These are phyloP conservation scores for Apostichopus japonicus DNA, from an alignment of 35 echinoderm and acorn worm species.

Conservation along the genomic window DNA sequence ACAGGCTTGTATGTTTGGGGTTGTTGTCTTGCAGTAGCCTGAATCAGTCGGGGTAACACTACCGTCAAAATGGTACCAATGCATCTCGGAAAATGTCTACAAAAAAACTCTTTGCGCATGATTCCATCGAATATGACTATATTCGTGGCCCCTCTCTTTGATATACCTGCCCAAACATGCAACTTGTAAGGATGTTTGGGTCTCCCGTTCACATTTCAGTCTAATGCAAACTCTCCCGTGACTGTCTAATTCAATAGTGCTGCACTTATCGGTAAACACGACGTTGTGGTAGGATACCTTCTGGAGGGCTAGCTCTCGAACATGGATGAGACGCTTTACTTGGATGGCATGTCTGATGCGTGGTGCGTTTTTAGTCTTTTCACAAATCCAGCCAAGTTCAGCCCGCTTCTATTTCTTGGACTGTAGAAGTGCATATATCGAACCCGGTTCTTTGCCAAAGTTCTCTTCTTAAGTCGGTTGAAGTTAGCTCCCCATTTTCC, in stretches of 20 bases:
- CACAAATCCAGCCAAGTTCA: background rate
- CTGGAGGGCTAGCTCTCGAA: too few species aligned
- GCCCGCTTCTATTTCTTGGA: too few species aligned
- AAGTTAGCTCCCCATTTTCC: too few species aligned
- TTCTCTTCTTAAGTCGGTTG: too few species aligned
- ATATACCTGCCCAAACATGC: conserved; percentile 56
- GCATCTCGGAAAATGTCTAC: background rate
- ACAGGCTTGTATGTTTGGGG: conserved; percentile 57
- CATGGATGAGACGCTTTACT: background rate
- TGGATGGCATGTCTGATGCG: conserved; percentile 3
- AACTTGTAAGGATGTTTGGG: conserved; percentile 58
- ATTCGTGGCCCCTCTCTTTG: conserved; percentile 27
- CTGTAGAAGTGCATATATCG: too few species aligned
- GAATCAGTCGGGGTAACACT: too few species aligned
- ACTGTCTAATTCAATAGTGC: too few species aligned
- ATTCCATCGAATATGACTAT: conserved; percentile 60
- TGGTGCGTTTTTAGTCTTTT: too few species aligned
- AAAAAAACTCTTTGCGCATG: conserved; percentile 50
- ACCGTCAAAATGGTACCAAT: background rate
- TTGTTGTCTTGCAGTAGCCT: conserved; percentile 55
- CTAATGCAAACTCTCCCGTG: too few species aligned
- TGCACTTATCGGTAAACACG: too few species aligned
- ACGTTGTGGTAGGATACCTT: too few species aligned
- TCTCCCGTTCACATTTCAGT: background rate
- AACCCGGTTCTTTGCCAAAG: background rate